phyloP scores from a whole-genome alignment of 2,888 invertebrate species.

The Aleiodes alternator region DNA sequence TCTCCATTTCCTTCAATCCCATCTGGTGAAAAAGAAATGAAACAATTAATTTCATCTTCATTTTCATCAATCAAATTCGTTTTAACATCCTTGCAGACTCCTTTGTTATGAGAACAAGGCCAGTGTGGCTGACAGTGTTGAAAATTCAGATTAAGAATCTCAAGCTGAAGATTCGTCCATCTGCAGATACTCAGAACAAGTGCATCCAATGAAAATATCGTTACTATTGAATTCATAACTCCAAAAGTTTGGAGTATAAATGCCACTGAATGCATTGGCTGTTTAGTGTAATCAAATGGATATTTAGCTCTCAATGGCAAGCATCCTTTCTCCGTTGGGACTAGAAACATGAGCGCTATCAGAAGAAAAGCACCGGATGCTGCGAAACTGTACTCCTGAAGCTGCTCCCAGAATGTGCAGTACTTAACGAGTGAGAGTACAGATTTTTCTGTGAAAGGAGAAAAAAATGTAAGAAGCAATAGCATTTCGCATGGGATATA shows the following conservation, averaged over 20 bases:
- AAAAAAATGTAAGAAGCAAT: too few relatives aligned
- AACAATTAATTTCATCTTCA: neutral
- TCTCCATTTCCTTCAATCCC: slow-evolving; percentile 34
- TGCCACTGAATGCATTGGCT: slow-evolving; percentile 59
- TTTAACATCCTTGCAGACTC: neutral
- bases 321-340: slow-evolving; percentile 58
- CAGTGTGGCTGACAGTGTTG: slow-evolving; percentile 51
- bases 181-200: slow-evolving; percentile 56
- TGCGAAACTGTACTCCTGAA: slow-evolving; percentile 50
- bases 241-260: slow-evolving; percentile 58
- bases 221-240: slow-evolving; percentile 56
- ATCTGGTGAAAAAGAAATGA: slow-evolving; percentile 45
- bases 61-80: too few relatives aligned
- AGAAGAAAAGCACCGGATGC: slow-evolving; percentile 55
- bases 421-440: too few relatives aligned
- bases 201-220: slow-evolving; percentile 63
- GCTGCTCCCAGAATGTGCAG: too few relatives aligned
- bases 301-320: slow-evolving; percentile 65
- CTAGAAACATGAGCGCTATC: slow-evolving; percentile 60
- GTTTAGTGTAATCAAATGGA: slow-evolving; percentile 61
- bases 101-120: too few relatives aligned
- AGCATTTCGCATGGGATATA: too few relatives aligned
- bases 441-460: too few relatives aligned
- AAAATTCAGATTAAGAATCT: slow-evolving; percentile 60
- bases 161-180: slow-evolving; percentile 59